Evolutionary conservation across 2,113 vertebrate species (phyloP).

Genomic region (Malurus cyaneus): DNA sequence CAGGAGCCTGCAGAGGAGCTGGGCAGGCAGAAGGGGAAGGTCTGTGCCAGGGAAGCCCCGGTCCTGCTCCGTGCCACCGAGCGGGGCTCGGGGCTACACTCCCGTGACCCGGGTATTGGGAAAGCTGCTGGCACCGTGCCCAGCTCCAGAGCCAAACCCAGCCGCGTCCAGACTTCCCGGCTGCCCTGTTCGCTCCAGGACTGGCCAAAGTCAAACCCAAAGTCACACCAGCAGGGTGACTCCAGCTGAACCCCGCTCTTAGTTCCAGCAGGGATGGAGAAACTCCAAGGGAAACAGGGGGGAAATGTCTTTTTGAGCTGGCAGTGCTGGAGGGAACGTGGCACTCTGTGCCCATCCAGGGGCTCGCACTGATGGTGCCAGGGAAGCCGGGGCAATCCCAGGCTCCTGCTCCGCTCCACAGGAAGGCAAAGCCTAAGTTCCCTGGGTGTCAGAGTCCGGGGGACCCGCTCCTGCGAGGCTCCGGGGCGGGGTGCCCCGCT

Average conservation of each 20-base stretch:
- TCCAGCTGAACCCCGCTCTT: background rate
- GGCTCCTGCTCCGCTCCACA: background rate
- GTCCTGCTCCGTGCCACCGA: background rate
- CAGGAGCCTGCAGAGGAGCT: background rate
- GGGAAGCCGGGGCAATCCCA: accelerated
- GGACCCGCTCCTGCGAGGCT: background rate
- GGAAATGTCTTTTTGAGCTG: background rate
- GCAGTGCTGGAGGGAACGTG: accelerated
- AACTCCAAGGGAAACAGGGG: background rate
- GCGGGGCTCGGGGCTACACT: background rate
- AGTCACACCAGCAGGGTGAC: background rate
- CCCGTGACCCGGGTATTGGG: slow-evolving; percentile 37
- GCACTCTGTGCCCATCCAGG: background rate
- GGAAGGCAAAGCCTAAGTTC: background rate
- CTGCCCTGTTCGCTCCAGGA: background rate
- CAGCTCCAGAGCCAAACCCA: slow-evolving; percentile 19
- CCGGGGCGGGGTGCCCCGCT: accelerated
- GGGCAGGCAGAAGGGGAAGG: background rate
- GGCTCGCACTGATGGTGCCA: accelerated
- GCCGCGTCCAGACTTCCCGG: background rate
- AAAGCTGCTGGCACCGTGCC: slow-evolving; percentile 62
- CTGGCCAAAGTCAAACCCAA: background rate
- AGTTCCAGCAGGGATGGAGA: background rate
- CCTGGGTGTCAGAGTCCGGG: accelerated
- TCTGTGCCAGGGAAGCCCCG: background rate